phyloP scores from a whole-genome alignment of 2,113 vertebrate genomes.

The Archilochus colubris region DNA sequence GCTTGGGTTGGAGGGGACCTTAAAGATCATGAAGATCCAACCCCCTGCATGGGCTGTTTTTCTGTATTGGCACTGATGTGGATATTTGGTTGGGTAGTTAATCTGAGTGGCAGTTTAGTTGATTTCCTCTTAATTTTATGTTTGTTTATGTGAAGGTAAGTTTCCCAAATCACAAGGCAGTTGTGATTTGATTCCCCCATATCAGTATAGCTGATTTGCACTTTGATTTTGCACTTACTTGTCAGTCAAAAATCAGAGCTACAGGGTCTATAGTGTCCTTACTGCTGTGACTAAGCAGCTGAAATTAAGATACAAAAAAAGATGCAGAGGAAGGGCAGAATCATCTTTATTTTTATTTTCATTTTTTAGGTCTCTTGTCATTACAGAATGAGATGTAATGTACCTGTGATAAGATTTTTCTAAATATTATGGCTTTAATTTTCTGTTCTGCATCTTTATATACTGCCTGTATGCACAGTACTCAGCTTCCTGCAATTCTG shows the following conservation, averaged over 20 bases:
- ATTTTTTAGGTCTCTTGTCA: not conserved
- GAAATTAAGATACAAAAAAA: not conserved
- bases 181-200: not conserved
- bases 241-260: not conserved
- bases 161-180: not conserved
- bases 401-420: accelerated
- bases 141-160: not conserved
- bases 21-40: too few relatives aligned
- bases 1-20: too few relatives aligned
- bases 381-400: not conserved
- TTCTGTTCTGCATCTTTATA: not conserved
- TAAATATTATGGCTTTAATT: not conserved
- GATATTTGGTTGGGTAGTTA: not conserved
- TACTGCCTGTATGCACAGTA: accelerated
- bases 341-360: not conserved
- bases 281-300: not conserved
- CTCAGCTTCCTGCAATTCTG: not conserved
- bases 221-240: not conserved
- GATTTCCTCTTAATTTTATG: not conserved
- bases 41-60: not conserved
- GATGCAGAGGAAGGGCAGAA: not conserved
- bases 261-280: not conserved
- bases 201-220: not conserved
- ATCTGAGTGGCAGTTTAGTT: not conserved
- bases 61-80: not conserved